These are phyloP conservation scores for Papilio demoleus DNA, from an alignment of 2,888 invertebrate genomes.

Conservation along the genomic window DNA sequence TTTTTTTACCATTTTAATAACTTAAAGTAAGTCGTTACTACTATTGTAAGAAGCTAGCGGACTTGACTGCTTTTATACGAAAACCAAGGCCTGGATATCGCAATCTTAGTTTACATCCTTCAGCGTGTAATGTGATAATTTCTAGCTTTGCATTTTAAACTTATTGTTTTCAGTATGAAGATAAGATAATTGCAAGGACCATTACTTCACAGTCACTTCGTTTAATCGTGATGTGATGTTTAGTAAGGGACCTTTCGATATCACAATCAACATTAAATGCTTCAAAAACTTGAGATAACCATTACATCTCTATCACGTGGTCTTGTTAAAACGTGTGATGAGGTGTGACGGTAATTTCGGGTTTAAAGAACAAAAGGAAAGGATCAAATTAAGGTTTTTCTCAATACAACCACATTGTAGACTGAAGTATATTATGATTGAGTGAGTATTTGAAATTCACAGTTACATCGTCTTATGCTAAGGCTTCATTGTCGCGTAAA, in stretches of 20 bases:
- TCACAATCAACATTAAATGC: not conserved
- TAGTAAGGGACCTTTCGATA: not conserved
- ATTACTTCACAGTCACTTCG: slow-evolving; percentile 13
- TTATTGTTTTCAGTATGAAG: not conserved
- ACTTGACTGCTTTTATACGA: too few species aligned
- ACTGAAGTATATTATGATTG: not conserved
- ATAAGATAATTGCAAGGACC: not conserved
- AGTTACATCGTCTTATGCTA: slow-evolving; percentile 75
- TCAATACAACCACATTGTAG: too few species aligned
- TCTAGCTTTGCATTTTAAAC: too few species aligned
- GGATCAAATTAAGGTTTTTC: not conserved
- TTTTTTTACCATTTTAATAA: too few species aligned
- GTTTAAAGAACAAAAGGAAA: not conserved
- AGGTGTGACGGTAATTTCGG: slow-evolving; percentile 1
- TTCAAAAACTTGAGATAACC: not conserved
- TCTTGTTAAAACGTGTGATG: slow-evolving; percentile 1
- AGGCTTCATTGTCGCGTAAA: too few species aligned
- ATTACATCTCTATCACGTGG: not conserved
- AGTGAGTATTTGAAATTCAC: slow-evolving; percentile 77
- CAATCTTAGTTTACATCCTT: too few species aligned
- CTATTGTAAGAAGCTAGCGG: too few species aligned
- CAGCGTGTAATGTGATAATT: too few species aligned
- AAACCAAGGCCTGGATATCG: too few species aligned
- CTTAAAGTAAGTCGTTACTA: too few species aligned
- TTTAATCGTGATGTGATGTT: slow-evolving; percentile 12